phyloP scores from a whole-genome alignment of 2,888 invertebrate genomes.

The Clanis bilineata region DNA sequence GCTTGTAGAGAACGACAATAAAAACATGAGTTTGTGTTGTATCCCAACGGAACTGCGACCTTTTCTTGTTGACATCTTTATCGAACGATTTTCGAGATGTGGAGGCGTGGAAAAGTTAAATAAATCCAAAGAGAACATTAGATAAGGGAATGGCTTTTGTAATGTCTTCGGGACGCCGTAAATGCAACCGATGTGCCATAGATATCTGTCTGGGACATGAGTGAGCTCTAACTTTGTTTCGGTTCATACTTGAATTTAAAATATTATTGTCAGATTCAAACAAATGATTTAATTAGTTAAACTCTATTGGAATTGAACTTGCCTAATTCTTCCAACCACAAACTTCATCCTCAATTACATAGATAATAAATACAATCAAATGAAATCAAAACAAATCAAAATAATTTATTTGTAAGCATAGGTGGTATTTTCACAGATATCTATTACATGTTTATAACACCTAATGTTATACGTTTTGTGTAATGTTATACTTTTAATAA shows the following conservation, averaged over 20 bases:
- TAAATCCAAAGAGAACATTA: conserved; percentile 78
- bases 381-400: too few relatives aligned
- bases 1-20: conserved; percentile 38
- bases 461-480: too few relatives aligned
- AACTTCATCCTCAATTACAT: too few relatives aligned
- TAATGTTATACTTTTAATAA: too few relatives aligned
- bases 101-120: conserved; percentile 79
- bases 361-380: too few relatives aligned
- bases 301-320: not conserved
- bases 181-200: conserved; percentile 77
- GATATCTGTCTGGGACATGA: conserved; percentile 64
- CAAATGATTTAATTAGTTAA: not conserved
- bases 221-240: conserved; percentile 27
- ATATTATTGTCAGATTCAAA: not conserved
- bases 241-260: conserved; percentile 24
- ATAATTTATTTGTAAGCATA: too few relatives aligned
- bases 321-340: not conserved
- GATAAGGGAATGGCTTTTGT: conserved; percentile 80
- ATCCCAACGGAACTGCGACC: conserved; percentile 58
- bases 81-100: conserved; percentile 74
- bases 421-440: too few relatives aligned
- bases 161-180: conserved; percentile 80
- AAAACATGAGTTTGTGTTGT: conserved; percentile 45
- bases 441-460: too few relatives aligned
- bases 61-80: conserved; percentile 77